These are phyloP conservation scores for Sus cebifrons DNA, from an alignment of 2,797 vertebrate genomes.

Conservation along the genomic window DNA sequence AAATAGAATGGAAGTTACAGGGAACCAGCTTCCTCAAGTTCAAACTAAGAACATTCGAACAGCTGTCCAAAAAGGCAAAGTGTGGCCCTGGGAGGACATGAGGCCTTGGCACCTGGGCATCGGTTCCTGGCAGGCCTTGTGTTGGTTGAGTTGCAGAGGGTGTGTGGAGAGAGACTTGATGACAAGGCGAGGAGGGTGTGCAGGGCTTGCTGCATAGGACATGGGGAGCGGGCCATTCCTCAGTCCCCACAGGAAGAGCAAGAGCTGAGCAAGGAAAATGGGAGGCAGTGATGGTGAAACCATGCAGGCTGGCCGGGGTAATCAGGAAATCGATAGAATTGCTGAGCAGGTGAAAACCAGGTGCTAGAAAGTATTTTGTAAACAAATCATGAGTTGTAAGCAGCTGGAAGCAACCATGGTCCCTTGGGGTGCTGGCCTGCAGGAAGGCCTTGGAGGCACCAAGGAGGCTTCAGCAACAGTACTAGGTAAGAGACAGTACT, in stretches of 20 bases:
- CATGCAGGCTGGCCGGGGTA: no score
- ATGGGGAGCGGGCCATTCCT: not conserved
- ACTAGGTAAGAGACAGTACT: not conserved
- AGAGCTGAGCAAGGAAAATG: not conserved
- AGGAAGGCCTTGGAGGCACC: not conserved
- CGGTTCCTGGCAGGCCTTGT: not conserved
- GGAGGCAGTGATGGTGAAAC: not conserved
- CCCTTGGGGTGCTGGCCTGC: not conserved
- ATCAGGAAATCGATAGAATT: not conserved
- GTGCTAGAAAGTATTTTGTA: not conserved
- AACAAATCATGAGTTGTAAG: not conserved
- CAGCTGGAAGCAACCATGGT: not conserved
- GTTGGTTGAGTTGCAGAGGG: not conserved
- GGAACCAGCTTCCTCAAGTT: slow-evolving; percentile 9
- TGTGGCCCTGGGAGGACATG: not conserved
- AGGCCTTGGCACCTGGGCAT: not conserved
- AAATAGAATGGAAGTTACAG: not conserved
- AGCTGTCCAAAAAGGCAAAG: not conserved
- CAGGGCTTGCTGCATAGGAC: not conserved
- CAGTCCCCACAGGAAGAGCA: not conserved
- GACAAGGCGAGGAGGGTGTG: not conserved
- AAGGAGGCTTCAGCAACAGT: no score
- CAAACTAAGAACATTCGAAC: not conserved
- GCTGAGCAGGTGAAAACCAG: not conserved
- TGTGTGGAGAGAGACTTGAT: slow-evolving; percentile 12